Evolutionary conservation across 2,113 vertebrate genomes (phyloP).

Genomic region (Daubentonia madagascariensis): DNA sequence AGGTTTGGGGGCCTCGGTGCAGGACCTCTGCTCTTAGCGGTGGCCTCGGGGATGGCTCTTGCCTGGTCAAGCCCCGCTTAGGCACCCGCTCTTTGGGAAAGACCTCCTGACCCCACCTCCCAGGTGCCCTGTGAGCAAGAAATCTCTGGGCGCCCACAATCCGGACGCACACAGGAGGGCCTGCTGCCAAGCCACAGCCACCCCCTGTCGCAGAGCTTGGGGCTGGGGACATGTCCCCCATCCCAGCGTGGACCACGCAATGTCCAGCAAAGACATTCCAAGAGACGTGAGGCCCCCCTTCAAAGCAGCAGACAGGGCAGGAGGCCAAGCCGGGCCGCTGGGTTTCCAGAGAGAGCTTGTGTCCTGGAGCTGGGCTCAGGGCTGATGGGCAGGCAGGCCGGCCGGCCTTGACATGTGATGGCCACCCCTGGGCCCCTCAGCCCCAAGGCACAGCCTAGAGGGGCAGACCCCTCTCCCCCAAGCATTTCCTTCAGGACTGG

Average conservation of each 20-base stretch:
- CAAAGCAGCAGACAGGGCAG: not conserved
- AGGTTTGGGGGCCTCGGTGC: not conserved
- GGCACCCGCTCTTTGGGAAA: not conserved
- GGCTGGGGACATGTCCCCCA: not conserved
- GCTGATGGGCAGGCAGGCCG: not conserved
- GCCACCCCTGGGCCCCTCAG: too few relatives aligned
- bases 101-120: not conserved
- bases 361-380: not conserved
- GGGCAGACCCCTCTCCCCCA: not conserved
- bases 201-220: not conserved
- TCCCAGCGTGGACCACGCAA: rapidly evolving
- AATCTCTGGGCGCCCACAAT: not conserved
- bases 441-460: not conserved
- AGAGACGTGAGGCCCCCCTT: not conserved
- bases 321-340: not conserved
- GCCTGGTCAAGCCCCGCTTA: not conserved
- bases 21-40: not conserved
- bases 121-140: not conserved
- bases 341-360: too few relatives aligned
- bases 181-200: rapidly evolving
- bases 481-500: not conserved
- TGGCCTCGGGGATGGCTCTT: not conserved
- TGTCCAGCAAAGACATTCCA: not conserved
- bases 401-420: not conserved
- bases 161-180: not conserved